phyloP scores from a whole-genome alignment of 2,113 vertebrate genomes.

The Riparia riparia region DNA sequence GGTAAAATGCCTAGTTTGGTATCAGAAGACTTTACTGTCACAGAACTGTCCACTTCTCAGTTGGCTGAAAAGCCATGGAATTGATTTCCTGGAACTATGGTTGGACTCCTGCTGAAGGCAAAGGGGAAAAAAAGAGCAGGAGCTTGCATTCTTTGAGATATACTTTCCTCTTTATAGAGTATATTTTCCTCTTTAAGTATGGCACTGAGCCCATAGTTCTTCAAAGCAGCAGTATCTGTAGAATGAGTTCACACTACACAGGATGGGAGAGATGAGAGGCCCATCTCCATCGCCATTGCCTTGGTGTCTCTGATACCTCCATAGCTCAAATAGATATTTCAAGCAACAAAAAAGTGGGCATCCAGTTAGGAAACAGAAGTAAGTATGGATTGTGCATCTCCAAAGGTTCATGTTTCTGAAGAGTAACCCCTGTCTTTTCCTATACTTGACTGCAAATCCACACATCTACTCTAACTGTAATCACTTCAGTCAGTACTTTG shows the following conservation, averaged over 20 bases:
- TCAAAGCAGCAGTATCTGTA: neutral
- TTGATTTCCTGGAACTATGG: neutral
- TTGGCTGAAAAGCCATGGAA: neutral
- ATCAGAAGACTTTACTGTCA: neutral
- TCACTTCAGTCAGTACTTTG: neutral
- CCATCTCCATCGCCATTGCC: accelerated
- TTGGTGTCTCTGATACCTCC: neutral
- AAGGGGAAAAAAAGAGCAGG: neutral
- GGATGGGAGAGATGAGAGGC: neutral
- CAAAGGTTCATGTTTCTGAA: neutral
- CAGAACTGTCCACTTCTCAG: neutral
- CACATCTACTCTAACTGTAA: neutral
- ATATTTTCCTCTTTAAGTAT: neutral
- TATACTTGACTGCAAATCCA: neutral
- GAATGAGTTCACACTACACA: neutral
- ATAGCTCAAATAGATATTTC: accelerated
- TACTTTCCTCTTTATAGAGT: neutral
- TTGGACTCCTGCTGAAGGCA: neutral
- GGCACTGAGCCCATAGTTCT: neutral
- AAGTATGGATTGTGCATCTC: neutral
- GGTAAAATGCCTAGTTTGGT: neutral
- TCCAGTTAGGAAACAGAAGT: neutral
- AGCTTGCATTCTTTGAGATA: neutral
- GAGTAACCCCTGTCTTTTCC: neutral
- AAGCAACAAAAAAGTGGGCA: neutral